Conservation (phyloP, 2,113 vertebrate species). For the Labeo rohita region DNA sequence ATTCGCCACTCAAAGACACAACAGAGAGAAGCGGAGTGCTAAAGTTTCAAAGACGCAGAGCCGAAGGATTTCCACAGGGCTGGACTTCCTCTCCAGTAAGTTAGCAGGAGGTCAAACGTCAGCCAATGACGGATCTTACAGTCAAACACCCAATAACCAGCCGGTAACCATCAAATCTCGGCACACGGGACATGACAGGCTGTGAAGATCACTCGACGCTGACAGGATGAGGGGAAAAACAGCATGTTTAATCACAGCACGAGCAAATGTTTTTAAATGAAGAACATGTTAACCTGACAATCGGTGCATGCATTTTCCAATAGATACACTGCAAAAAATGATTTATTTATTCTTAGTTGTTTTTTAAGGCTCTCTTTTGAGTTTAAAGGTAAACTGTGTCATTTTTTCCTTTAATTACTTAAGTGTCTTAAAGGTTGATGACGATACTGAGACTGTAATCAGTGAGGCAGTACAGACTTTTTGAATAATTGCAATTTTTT, state of each 20-base stretch:
- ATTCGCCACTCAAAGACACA: constrained; percentile 74
- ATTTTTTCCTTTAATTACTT: not conserved
- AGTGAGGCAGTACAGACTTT: too few species aligned
- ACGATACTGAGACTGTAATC: not conserved
- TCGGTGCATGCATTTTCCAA: not conserved
- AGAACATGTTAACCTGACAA: constrained; percentile 1
- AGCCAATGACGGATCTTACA: constrained; percentile 35
- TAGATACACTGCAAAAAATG: not conserved
- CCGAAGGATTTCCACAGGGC: constrained; percentile 55
- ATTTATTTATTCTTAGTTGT: not conserved
- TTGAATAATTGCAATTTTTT: too few species aligned
- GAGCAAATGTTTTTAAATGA: not conserved
- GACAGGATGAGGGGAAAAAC: not conserved
- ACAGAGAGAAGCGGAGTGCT: constrained; percentile 69
- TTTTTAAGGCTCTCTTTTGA: not conserved
- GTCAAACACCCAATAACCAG: constrained; percentile 30
- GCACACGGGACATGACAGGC: constrained; percentile 20
- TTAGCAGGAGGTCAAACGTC: constrained; percentile 50
- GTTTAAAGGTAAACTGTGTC: not conserved
- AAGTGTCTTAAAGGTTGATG: not conserved
- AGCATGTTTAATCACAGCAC: not conserved
- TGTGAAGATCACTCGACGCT: not conserved
- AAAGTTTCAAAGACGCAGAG: constrained; percentile 73
- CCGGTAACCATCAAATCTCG: constrained; percentile 14
- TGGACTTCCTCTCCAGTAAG: constrained; percentile 56